Conservation (phyloP, 1,140 invertebrate species). For the Watersipora subatra region DNA sequence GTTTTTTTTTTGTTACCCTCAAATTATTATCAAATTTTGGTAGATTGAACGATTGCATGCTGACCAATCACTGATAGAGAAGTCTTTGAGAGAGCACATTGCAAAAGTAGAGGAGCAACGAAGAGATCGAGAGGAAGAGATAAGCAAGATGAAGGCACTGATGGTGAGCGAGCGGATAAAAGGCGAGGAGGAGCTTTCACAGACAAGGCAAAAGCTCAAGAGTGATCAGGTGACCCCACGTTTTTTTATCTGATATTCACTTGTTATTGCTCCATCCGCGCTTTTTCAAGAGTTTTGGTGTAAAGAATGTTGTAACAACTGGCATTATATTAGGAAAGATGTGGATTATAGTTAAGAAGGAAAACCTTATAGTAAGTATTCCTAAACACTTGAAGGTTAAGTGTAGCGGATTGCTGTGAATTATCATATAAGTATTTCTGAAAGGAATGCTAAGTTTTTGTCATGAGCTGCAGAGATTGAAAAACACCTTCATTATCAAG, state of each 20-base stretch:
- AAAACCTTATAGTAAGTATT: too few species aligned
- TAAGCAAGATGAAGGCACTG: constrained; percentile 26
- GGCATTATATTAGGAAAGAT: too few species aligned
- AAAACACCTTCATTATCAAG: too few species aligned
- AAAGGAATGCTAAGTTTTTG: too few species aligned
- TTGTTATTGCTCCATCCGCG: not conserved
- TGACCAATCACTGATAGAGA: constrained; percentile 28
- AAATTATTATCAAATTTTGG: too few species aligned
- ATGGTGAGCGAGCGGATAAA: constrained; percentile 24
- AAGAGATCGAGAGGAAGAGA: constrained; percentile 31
- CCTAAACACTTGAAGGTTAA: too few species aligned
- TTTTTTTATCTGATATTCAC: not conserved
- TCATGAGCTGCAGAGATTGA: too few species aligned
- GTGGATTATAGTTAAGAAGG: too few species aligned
- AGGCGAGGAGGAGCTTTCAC: constrained; percentile 25
- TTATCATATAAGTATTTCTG: too few species aligned
- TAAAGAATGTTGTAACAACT: not conserved
- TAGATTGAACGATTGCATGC: constrained; percentile 16
- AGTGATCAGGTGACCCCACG: constrained; percentile 22
- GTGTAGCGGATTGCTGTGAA: too few species aligned
- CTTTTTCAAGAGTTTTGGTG: not conserved
- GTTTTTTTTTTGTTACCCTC: too few species aligned
- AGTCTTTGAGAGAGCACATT: constrained; percentile 27
- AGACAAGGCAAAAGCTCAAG: constrained; percentile 24
- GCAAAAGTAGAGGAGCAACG: constrained; percentile 26